These are phyloP conservation scores for Sycophaga agraensis DNA, from an alignment of 1,140 invertebrate species.

Conservation along the genomic window DNA sequence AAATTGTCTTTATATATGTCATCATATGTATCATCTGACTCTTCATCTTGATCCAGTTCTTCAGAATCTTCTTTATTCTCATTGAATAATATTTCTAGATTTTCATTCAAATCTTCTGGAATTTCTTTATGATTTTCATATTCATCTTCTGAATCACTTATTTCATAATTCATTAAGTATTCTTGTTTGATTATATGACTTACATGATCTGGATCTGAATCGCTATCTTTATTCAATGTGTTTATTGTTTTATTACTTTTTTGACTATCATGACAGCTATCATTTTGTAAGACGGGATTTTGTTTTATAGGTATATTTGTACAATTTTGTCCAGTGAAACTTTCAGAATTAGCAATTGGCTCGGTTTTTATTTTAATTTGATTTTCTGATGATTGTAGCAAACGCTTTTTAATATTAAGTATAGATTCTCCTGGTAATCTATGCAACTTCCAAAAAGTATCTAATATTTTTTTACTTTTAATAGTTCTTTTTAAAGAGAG, in stretches of 20 bases:
- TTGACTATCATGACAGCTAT: background rate
- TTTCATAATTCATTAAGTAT: background rate
- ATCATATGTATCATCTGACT: background rate
- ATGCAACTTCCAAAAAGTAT: constrained; percentile 25
- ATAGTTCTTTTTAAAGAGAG: constrained; percentile 4
- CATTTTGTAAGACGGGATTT: background rate
- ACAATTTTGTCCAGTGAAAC: background rate
- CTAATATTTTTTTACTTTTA: constrained; percentile 19
- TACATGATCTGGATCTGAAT: constrained; percentile 21
- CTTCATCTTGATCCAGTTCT: background rate
- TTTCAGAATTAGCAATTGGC: background rate
- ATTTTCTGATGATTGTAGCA: background rate
- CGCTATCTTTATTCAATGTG: background rate
- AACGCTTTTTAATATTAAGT: constrained; percentile 12
- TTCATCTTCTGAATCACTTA: background rate
- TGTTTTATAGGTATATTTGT: background rate
- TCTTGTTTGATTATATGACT: constrained; percentile 6
- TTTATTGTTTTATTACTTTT: background rate
- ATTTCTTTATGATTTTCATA: background rate
- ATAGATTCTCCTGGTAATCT: constrained; percentile 24
- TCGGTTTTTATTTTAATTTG: constrained; percentile 2
- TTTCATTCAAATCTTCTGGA: background rate
- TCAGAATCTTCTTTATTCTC: background rate
- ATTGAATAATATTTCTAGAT: background rate
- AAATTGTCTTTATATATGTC: background rate